phyloP scores from a whole-genome alignment of 2,888 invertebrate genomes.

The Sinhomidia bicolor region DNA sequence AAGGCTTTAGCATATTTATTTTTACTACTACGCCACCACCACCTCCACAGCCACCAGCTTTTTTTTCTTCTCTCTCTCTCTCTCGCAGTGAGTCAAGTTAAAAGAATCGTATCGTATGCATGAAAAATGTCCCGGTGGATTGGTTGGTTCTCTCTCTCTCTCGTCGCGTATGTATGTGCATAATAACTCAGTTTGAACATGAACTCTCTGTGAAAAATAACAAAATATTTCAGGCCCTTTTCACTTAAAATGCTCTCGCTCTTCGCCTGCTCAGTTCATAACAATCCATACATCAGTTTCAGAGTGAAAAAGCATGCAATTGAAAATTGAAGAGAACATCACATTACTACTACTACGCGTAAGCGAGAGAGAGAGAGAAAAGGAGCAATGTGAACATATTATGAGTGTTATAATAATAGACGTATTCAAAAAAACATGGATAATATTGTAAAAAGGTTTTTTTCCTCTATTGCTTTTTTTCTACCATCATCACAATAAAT shows the following conservation, averaged over 20 bases:
- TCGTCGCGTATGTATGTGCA: neutral
- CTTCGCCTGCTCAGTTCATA: neutral
- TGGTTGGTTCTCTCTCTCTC: conserved; percentile 34
- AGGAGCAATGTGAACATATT: neutral
- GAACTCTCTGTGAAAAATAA: conserved; percentile 35
- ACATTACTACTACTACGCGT: too few species aligned
- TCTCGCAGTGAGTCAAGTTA: conserved; percentile 76
- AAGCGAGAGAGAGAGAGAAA: neutral
- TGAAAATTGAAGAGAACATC: conserved; percentile 1
- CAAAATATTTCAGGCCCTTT: conserved; percentile 16
- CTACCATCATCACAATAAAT: conserved; percentile 44
- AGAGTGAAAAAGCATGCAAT: conserved; percentile 2
- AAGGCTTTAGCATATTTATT: conserved; percentile 79
- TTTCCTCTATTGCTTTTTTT: neutral
- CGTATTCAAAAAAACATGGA: neutral
- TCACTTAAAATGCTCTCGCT: neutral
- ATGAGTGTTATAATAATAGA: conserved; percentile 23
- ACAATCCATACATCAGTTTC: conserved; percentile 5
- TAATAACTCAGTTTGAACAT: conserved; percentile 32
- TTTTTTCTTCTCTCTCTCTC: neutral
- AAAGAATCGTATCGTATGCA: conserved; percentile 78
- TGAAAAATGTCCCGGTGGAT: conserved; percentile 80
- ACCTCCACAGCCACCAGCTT: neutral
- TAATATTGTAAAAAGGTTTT: neutral
- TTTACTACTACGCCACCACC: conserved; percentile 29